Evolutionary conservation across 2,888 invertebrate species (phyloP).

Genomic region (Apeira syringaria): DNA sequence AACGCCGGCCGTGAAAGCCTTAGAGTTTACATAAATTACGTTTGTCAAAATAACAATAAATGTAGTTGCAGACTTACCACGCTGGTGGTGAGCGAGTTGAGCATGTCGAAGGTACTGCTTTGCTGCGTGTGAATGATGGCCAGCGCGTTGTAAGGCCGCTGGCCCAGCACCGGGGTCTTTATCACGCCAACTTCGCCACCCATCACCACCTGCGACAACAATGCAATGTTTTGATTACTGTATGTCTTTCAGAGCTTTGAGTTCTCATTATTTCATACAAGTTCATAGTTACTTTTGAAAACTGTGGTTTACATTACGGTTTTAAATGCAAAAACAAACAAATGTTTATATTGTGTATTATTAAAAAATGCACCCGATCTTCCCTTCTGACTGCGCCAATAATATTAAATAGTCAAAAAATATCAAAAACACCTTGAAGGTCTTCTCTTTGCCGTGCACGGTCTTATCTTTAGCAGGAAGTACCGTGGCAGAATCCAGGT

Average conservation of each 20-base stretch:
- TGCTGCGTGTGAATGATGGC: slow-evolving; percentile 82
- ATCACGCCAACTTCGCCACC: slow-evolving; percentile 72
- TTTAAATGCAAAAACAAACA: no score
- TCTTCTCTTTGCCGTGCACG: slow-evolving; percentile 80
- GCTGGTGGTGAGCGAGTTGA: slow-evolving; percentile 78
- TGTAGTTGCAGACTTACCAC: slow-evolving; percentile 55
- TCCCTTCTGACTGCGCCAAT: background rate
- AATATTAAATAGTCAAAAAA: no score
- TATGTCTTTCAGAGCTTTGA: no score
- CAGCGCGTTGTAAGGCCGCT: slow-evolving; percentile 75
- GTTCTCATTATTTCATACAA: no score
- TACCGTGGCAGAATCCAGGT: slow-evolving; percentile 61
- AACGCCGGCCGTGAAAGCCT: no score
- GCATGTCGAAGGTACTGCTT: slow-evolving; percentile 80
- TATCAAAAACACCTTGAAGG: slow-evolving; percentile 81
- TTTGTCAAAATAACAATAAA: background rate
- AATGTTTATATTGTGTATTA: no score
- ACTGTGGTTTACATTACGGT: no score
- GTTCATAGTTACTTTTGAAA: no score
- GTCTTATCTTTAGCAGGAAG: slow-evolving; percentile 75
- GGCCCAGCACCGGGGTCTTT: slow-evolving; percentile 69
- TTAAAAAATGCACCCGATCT: no score
- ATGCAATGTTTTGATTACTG: no score
- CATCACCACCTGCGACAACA: slow-evolving; percentile 70
- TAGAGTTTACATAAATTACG: no score